Evolutionary conservation across 2,797 vertebrate species (phyloP), one percentile per base, ranked within the genome.

Genomic region (Mallotus villosus): DNA sequence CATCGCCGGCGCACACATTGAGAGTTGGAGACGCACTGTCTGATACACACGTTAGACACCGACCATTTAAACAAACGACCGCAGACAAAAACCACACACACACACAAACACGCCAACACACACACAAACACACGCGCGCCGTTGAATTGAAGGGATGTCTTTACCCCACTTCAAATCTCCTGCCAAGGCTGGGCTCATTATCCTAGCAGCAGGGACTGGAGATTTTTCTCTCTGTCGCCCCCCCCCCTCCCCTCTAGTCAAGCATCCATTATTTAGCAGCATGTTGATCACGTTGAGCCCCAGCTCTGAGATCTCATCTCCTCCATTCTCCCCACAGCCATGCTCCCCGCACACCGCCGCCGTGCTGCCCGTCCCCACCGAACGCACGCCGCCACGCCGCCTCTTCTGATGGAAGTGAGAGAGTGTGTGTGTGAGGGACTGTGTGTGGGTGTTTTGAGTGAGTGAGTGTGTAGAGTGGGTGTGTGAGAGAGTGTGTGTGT

Each of bases 261-360:
- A 78, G 82, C 86, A 87, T 93, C 84, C 83, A 92, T 91, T 91
- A 93, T 91, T 93, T 84, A 93, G 85, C 75, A 87, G 78, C 80
- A 76, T 89, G 88, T 88, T 91, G 88, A 90, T 90, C 85, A 77
- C 81, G 78, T 87, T 89, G 84, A 86, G 85, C 77, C 74, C 70
- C 71, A 77, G 81, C 81, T 82, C 78, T 75, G 83, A 86, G 78
- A 80, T 78, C 81, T 81, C 87, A 76, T 78, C 75, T 68, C 70
- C 73, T 78, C 71, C 46, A 24, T 78, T 78, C 75, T 82, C 78
- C 71, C 70, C 55, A 24, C 3, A 32, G 19, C 19, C 67, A 8
- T 12, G 34, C 29, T 69, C n/a, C 21, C 70, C 70, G 78, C 70
- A 65, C 82, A 77, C 82, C 74, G 46, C 76, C 66, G 77, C 82